Conservation (phyloP, 1,140 invertebrate species). For the Philotrypesis tridentata region DNA sequence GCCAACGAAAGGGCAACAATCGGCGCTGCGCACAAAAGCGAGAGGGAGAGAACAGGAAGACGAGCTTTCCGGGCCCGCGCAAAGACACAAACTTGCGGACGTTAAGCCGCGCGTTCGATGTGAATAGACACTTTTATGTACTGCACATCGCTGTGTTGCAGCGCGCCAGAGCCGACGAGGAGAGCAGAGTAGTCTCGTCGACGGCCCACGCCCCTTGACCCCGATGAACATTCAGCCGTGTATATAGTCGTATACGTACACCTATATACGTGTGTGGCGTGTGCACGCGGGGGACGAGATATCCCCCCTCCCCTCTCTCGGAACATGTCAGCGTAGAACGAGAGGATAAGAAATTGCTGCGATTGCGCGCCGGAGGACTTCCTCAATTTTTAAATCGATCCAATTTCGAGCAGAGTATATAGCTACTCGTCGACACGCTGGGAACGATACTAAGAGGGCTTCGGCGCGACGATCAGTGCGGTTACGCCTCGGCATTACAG, state of each 20-base stretch:
- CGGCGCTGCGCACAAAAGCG: slow-evolving; percentile 3
- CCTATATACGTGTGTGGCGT: neutral
- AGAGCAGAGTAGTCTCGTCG: neutral
- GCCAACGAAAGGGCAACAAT: neutral
- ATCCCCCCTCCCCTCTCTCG: too few relatives aligned
- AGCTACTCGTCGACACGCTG: too few relatives aligned
- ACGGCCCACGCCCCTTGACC: slow-evolving; percentile 42
- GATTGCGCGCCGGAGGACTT: neutral
- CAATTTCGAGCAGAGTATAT: neutral
- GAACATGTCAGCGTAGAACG: neutral
- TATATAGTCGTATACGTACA: neutral
- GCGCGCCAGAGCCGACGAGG: neutral
- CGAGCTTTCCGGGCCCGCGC: slow-evolving; percentile 36
- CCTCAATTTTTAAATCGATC: neutral
- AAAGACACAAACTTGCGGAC: slow-evolving; percentile 1
- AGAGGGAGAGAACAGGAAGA: neutral
- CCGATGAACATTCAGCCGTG: too few relatives aligned
- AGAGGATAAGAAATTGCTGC: neutral
- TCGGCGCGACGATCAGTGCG: too few relatives aligned
- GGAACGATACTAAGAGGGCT: too few relatives aligned
- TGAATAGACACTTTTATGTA: slow-evolving; percentile 22
- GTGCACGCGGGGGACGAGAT: too few relatives aligned
- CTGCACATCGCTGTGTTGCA: too few relatives aligned
- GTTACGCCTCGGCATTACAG: too few relatives aligned
- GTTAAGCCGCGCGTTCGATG: slow-evolving; percentile 36